Conservation (phyloP, 1,140 invertebrate genomes). For the Coenobita brevimanus region DNA sequence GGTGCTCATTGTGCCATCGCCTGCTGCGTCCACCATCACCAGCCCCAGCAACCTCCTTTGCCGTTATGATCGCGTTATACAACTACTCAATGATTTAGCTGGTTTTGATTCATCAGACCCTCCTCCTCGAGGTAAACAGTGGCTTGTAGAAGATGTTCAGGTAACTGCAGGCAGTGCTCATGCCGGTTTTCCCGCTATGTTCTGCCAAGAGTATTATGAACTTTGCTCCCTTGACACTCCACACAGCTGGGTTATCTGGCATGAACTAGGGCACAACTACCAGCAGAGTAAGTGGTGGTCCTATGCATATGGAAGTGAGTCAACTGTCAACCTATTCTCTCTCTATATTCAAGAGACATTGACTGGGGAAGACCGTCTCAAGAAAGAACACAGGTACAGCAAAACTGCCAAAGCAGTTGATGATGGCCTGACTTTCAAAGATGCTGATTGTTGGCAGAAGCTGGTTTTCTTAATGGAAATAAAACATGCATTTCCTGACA, state of each 20-base stretch:
- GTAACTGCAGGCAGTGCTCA: constrained; percentile 36
- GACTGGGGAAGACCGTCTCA: constrained; percentile 12
- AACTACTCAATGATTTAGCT: neutral
- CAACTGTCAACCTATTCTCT: constrained; percentile 43
- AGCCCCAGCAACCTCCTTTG: neutral
- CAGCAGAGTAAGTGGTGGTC: constrained; percentile 32
- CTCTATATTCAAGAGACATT: constrained; percentile 31
- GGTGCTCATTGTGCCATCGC: constrained; percentile 17
- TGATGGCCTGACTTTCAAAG: constrained; percentile 2
- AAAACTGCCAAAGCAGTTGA: constrained; percentile 32
- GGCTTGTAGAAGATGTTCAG: constrained; percentile 42
- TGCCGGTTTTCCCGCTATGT: constrained; percentile 35
- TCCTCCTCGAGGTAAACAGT: constrained; percentile 35
- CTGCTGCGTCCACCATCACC: neutral
- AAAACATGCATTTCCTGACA: constrained; percentile 28
- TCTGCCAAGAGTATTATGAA: constrained; percentile 10
- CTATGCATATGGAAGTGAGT: constrained; percentile 31
- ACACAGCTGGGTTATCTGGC: constrained; percentile 32
- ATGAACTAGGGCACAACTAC: constrained; percentile 40
- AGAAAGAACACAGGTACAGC: constrained; percentile 11
- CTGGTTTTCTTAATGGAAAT: constrained; percentile 46
- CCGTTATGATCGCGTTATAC: constrained; percentile 27
- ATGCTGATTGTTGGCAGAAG: constrained; percentile 25
- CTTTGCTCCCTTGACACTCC: constrained; percentile 3
- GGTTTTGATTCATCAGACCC: constrained; percentile 22